Evolutionary conservation across 2,797 vertebrate species (phyloP).

Genomic region (Clarias laeviceps): DNA sequence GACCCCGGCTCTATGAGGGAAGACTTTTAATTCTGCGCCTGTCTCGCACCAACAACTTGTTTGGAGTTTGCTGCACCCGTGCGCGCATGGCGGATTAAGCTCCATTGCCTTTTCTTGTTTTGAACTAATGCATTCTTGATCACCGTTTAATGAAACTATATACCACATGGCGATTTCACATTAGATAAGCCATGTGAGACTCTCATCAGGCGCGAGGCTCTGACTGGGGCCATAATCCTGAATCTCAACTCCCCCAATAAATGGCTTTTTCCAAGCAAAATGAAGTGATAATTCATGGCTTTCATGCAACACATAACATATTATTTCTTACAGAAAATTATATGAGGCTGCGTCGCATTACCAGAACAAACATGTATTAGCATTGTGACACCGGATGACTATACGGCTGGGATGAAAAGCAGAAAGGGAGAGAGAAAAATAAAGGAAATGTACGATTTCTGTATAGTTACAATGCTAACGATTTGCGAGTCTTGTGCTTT

Average conservation of each 20-base stretch:
- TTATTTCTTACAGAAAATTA: constrained; percentile 58
- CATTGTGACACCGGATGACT: constrained; percentile 71
- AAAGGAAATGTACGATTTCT: not conserved
- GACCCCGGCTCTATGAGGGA: constrained; percentile 96
- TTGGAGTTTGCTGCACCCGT: constrained; percentile 99
- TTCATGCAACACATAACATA: constrained; percentile 67
- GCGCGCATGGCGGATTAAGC: constrained; percentile 99
- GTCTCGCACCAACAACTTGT: constrained; percentile 99
- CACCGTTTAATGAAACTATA: constrained; percentile 99
- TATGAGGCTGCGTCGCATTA: constrained; percentile 46
- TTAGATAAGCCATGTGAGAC: constrained; percentile 99
- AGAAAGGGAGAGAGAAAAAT: constrained; percentile 8
- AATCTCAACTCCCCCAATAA: constrained; percentile 99
- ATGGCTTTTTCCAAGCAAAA: constrained; percentile 96
- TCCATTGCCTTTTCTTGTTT: constrained; percentile 99
- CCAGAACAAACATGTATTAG: constrained; percentile 64
- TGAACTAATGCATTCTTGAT: constrained; percentile 99
- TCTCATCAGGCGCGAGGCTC: constrained; percentile 99
- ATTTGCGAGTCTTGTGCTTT: not conserved
- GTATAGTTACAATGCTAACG: not conserved
- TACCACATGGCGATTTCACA: constrained; percentile 99
- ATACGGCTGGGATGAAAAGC: constrained; percentile 71
- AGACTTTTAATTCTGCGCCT: constrained; percentile 99
- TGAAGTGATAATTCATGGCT: constrained; percentile 85
- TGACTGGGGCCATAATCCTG: constrained; percentile 99